Conservation (phyloP, 2,797 vertebrate species). For the Anisognathus igniventris region DNA sequence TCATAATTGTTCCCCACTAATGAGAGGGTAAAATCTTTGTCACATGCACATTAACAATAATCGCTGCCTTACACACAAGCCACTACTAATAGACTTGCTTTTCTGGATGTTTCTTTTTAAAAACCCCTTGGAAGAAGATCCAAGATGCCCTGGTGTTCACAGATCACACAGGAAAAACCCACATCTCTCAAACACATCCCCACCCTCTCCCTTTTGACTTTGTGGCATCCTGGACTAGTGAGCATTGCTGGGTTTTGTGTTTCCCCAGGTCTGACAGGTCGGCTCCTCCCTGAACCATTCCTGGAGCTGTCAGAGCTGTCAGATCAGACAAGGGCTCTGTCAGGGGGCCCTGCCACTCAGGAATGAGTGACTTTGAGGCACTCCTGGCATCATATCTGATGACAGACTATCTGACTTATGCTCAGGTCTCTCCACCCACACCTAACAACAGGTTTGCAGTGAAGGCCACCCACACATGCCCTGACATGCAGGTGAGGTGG, state of each 20-base stretch:
- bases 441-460: background rate
- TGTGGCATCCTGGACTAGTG: background rate
- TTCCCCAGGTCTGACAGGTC: background rate
- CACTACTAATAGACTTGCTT: background rate
- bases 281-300: background rate
- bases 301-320: conserved; percentile 1
- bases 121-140: background rate
- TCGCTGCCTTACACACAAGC: background rate
- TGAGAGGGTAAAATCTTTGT: background rate
- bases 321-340: background rate
- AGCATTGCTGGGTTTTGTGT: background rate
- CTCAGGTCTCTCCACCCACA: background rate
- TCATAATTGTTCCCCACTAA: background rate
- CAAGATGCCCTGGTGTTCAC: background rate
- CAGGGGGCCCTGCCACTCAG: background rate
- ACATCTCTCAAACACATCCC: background rate
- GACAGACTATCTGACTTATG: background rate
- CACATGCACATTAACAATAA: background rate
- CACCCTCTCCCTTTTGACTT: background rate
- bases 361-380: background rate
- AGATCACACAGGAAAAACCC: background rate
- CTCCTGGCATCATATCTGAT: background rate
- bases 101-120: background rate
- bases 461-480: background rate
- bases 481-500: background rate